Base-by-base conservation (phyloP, 2,797 vertebrate species). In the Bradypodion ventrale region DNA sequence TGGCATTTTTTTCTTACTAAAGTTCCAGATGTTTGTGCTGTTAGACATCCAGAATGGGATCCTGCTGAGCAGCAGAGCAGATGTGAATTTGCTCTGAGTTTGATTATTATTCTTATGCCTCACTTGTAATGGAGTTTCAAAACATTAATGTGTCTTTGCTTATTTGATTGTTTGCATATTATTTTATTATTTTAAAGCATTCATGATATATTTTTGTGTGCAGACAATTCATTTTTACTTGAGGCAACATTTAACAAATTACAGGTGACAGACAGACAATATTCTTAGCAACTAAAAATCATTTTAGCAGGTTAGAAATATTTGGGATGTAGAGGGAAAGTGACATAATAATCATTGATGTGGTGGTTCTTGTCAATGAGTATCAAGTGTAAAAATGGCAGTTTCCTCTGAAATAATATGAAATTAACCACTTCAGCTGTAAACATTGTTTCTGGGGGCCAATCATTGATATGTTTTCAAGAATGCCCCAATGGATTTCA, bases 71-170 rank as follows among this genome's bases (percentile, higher is more conserved):
- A 19, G 72, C 75, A 79, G 16, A 76, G 74, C 75, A 85, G 1
- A 27, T 81, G 77, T 76, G 19, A 59, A 60, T 81, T 78, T 2
- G 0, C 72, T 80, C 46, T 79, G 29, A 1, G 35, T 25, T 84
- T 46, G 78, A 13, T 29, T 32, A 7, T 1, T 70, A 4, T 0
- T 23, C 80, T 83, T 83, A 77, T 42, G 78, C 78, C 76, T 52
- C 32, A 1, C 80, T 85, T 88, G 16, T 40, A 83, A 84, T 1
- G 0, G 86, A 74, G 85, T 78, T 40, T 88, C 12, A 3, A 27
- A 29, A 27, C 74, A 87, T 87, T 86, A 46, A 87, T 83, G 86
- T 69, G 15, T 80, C 16, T 32, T 85, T 69, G 66, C 40, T 77
- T 46, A 63, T 76, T 62, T 70, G 78, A 81, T 70, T 37, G 29